Percentiles rank a stretch among this genome's conserved stretches.
These are phyloP conservation scores for Ceratina australensis DNA, from an alignment of 1,140 invertebrate genomes.

Conservation along the genomic window DNA sequence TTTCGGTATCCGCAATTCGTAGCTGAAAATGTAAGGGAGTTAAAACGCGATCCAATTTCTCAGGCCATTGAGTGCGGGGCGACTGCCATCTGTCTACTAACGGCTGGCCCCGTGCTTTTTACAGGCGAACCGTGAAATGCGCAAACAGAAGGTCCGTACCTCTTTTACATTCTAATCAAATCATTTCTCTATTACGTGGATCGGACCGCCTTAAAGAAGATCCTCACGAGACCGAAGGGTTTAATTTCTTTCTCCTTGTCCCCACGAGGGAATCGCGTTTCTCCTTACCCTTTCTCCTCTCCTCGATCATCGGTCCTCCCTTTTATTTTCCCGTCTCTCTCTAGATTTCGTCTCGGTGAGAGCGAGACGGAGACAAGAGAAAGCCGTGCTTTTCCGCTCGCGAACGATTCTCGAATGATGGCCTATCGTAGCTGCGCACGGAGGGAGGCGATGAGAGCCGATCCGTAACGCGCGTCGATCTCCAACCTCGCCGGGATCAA, in stretches of 20 bases:
- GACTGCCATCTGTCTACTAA: slow-evolving; percentile 79
- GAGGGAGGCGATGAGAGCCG: slow-evolving; percentile 48
- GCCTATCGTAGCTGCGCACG: slow-evolving; percentile 3
- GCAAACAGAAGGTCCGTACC: slow-evolving; percentile 77
- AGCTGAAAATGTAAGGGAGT: slow-evolving; percentile 77
- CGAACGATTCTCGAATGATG: slow-evolving; percentile 13
- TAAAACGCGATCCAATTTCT: slow-evolving; percentile 81
- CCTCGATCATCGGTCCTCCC: background rate
- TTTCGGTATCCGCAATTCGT: slow-evolving; percentile 51
- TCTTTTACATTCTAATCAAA: slow-evolving; percentile 81
- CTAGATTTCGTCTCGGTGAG: too few species aligned
- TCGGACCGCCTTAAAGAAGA: slow-evolving; percentile 58
- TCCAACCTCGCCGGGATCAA: slow-evolving; percentile 52
- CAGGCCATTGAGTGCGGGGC: slow-evolving; percentile 79
- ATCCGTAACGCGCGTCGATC: slow-evolving; percentile 52
- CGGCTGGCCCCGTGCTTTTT: slow-evolving; percentile 74
- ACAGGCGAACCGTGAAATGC: slow-evolving; percentile 80
- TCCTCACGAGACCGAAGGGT: slow-evolving; percentile 68
- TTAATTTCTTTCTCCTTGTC: slow-evolving; percentile 58
- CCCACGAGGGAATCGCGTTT: background rate
- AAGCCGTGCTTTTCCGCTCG: background rate
- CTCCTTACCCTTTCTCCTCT: slow-evolving; percentile 28
- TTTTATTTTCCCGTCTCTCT: background rate
- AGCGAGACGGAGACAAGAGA: background rate
- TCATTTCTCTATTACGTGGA: slow-evolving; percentile 77